phyloP scores from a whole-genome alignment of 2,797 vertebrate species.

The Danio albolineatus region DNA sequence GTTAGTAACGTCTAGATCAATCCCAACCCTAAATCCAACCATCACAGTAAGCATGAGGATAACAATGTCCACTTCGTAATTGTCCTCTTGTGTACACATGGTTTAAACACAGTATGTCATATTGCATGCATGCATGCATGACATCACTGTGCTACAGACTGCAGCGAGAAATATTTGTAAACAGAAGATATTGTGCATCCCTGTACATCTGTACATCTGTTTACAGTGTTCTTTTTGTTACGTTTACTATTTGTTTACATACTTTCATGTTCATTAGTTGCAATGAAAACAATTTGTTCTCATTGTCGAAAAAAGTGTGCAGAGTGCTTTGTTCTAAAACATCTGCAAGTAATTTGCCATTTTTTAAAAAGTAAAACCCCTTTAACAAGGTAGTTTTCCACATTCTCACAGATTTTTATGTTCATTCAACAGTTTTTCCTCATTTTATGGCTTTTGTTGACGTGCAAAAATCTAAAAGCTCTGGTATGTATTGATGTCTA shows the following conservation, averaged over 20 bases:
- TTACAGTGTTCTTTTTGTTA: neutral
- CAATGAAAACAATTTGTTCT: constrained; percentile 8
- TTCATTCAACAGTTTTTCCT: constrained; percentile 49
- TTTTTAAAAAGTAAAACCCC: constrained; percentile 39
- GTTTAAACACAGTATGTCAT: too few relatives aligned
- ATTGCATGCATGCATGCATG: too few relatives aligned
- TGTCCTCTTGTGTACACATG: too few relatives aligned
- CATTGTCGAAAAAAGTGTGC: neutral
- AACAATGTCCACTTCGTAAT: too few relatives aligned
- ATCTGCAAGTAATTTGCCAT: constrained; percentile 74
- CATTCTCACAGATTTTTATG: constrained; percentile 50
- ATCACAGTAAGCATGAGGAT: too few relatives aligned
- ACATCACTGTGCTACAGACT: too few relatives aligned
- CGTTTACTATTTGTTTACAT: constrained; percentile 15
- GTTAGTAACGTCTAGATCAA: too few relatives aligned
- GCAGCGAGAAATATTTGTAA: neutral
- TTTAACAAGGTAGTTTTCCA: constrained; percentile 68
- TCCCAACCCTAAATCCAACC: too few relatives aligned
- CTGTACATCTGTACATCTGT: neutral
- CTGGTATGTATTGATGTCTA: neutral
- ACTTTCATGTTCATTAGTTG: constrained; percentile 1
- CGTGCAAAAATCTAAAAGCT: neutral
- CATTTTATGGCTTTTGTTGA: constrained; percentile 38
- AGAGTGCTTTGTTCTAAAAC: constrained; percentile 56
- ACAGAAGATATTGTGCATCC: neutral